Conservation (phyloP, 2,797 vertebrate genomes). For the Vireo griseus region DNA sequence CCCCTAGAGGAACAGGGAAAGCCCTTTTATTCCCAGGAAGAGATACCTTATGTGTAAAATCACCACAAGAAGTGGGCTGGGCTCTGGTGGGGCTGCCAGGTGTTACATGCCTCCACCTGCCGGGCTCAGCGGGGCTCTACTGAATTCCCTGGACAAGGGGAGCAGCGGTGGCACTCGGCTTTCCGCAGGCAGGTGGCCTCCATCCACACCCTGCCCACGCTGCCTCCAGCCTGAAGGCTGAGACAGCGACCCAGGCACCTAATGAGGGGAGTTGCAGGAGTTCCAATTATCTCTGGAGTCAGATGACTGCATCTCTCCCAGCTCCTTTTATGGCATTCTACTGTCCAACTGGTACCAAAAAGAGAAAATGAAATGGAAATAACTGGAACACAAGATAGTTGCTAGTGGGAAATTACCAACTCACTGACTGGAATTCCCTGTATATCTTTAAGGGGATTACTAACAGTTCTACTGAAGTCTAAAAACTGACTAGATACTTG, state of each 20-base stretch:
- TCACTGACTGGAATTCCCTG: not conserved
- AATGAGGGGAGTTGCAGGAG: not conserved
- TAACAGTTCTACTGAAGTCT: not conserved
- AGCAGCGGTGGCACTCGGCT: accelerated
- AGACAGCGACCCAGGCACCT: accelerated
- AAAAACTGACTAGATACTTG: not conserved
- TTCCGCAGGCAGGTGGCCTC: not conserved
- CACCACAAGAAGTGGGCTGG: not conserved
- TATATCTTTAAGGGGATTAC: not conserved
- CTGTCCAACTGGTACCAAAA: not conserved
- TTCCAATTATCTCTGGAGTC: not conserved
- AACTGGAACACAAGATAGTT: not conserved
- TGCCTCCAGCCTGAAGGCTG: not conserved
- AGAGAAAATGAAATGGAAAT: not conserved
- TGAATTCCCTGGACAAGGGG: accelerated
- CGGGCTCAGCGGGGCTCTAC: accelerated
- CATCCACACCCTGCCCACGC: accelerated
- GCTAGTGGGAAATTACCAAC: not conserved
- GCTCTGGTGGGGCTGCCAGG: not conserved
- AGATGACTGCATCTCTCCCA: not conserved
- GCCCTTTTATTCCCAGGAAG: not conserved
- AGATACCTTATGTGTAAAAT: not conserved
- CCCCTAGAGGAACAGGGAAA: not conserved
- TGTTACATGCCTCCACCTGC: not conserved
- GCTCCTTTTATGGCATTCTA: not conserved